phyloP scores from a whole-genome alignment of 2,113 vertebrate genomes.

The Semicossyphus pulcher region DNA sequence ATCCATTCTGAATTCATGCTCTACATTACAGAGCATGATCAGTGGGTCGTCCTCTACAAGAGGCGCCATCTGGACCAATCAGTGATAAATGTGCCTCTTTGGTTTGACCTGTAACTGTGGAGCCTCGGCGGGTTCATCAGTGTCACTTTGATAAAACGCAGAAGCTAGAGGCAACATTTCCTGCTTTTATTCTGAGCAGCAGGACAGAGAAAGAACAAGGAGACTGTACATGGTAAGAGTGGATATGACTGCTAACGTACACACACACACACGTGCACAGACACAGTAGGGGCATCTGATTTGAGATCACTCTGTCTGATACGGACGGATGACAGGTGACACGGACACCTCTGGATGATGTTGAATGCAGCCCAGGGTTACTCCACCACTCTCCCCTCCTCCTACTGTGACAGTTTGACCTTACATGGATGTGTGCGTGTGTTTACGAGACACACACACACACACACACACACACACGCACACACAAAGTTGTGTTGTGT shows the following conservation, averaged over 20 bases:
- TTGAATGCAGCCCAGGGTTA: slow-evolving; percentile 51
- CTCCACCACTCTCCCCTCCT: background rate
- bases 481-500: background rate
- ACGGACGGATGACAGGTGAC: no score
- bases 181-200: slow-evolving; percentile 26
- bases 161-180: slow-evolving; percentile 33
- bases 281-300: slow-evolving; percentile 1
- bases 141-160: slow-evolving; percentile 24
- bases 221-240: background rate
- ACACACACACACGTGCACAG: background rate
- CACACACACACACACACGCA: background rate
- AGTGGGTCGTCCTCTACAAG: background rate
- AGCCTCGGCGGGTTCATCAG: slow-evolving; percentile 33
- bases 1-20: background rate
- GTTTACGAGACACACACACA: background rate
- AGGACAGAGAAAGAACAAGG: background rate
- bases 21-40: background rate
- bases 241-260: background rate
- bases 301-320: no score
- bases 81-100: slow-evolving; percentile 17
- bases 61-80: slow-evolving; percentile 31
- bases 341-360: slow-evolving; percentile 45
- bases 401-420: background rate
- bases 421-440: slow-evolving; percentile 18
- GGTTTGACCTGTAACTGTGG: slow-evolving; percentile 9